Percentiles rank a stretch among this genome's conserved stretches.
Conservation (phyloP, 2,888 invertebrate species). For the Acanthococcus lagerstroemiae region DNA sequence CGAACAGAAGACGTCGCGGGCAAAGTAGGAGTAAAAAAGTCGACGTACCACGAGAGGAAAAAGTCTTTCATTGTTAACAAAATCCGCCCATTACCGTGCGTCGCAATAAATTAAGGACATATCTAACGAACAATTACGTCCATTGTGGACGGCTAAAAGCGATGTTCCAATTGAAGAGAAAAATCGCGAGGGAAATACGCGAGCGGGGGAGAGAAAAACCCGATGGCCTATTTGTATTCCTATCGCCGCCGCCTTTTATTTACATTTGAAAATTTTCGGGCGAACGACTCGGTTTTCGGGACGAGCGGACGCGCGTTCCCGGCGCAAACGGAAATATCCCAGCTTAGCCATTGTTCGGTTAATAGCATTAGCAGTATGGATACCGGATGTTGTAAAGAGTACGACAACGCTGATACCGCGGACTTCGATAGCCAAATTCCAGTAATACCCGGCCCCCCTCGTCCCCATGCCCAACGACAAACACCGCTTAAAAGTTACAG, state of each 20-base stretch:
- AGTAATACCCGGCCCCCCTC: background rate
- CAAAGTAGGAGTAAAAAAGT: background rate
- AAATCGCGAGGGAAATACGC: background rate
- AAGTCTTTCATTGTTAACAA: slow-evolving; percentile 25
- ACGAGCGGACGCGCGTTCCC: slow-evolving; percentile 24
- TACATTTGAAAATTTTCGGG: slow-evolving; percentile 25
- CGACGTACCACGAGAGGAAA: background rate
- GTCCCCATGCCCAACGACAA: no score
- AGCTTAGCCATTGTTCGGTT: slow-evolving; percentile 18
- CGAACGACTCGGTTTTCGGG: slow-evolving; percentile 24
- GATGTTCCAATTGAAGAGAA: slow-evolving; percentile 30
- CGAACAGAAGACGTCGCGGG: background rate
- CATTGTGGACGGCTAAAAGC: slow-evolving; percentile 28
- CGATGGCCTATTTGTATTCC: slow-evolving; percentile 28
- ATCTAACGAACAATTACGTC: slow-evolving; percentile 30
- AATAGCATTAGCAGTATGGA: slow-evolving; percentile 17
- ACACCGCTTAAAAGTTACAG: background rate
- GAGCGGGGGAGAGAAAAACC: slow-evolving; percentile 4
- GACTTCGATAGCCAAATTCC: slow-evolving; percentile 28
- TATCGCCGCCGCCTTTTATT: slow-evolving; percentile 27
- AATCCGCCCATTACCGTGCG: slow-evolving; percentile 29
- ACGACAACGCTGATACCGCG: slow-evolving; percentile 21
- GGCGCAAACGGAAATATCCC: slow-evolving; percentile 14
- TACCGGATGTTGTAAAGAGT: slow-evolving; percentile 30
- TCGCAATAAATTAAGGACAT: slow-evolving; percentile 28